A percentile compares a stretch with the other conserved stretches of the same genome.
Conservation (phyloP, 2,113 vertebrate genomes). For the Paramisgurnus dabryanus region DNA sequence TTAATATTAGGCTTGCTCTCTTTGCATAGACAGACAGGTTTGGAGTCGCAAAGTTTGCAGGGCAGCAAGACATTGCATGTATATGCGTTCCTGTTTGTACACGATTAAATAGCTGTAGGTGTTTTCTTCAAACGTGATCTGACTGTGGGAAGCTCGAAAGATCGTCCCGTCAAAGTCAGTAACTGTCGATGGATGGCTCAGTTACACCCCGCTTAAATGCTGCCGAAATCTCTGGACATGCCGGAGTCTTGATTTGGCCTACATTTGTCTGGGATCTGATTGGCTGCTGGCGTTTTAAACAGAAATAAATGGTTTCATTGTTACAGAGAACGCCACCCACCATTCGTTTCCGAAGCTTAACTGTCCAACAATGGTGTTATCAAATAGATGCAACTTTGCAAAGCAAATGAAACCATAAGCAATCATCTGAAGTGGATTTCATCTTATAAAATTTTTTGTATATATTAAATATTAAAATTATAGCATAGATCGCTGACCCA, state of each 20-base stretch:
- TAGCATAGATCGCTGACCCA: no score
- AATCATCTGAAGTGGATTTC: no score
- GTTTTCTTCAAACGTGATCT: background rate
- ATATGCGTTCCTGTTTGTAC: constrained; percentile 7
- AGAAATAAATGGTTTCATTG: background rate
- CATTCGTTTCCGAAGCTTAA: background rate
- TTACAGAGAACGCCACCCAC: background rate
- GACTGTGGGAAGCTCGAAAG: background rate
- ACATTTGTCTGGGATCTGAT: background rate
- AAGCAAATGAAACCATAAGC: no score
- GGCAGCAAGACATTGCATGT: constrained; percentile 17
- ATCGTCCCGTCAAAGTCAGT: background rate
- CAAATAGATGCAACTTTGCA: background rate
- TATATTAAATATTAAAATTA: no score
- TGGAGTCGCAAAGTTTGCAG: background rate
- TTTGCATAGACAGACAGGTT: background rate
- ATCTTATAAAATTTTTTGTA: no score
- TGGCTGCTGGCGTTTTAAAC: constrained; percentile 20
- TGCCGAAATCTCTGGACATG: background rate
- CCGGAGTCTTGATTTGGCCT: background rate
- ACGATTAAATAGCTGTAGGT: constrained; percentile 1
- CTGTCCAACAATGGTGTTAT: background rate
- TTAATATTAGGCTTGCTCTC: background rate
- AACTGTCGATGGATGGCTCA: background rate
- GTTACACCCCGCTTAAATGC: background rate